These are phyloP conservation scores for Baccha elongata DNA, from an alignment of 2,888 invertebrate genomes.

Conservation along the genomic window DNA sequence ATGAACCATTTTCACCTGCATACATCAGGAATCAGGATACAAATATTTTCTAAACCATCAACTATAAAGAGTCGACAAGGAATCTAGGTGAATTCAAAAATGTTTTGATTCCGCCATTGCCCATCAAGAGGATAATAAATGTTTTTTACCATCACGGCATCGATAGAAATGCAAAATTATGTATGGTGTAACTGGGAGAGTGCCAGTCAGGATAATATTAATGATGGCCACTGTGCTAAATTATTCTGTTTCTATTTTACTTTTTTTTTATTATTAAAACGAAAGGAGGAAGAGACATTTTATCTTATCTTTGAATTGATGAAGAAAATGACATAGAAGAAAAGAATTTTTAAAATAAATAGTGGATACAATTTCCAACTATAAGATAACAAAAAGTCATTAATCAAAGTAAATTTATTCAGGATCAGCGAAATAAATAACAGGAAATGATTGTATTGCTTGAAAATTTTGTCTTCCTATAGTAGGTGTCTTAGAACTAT, in stretches of 20 bases:
- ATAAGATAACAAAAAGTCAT: constrained; percentile 12
- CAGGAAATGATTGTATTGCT: not conserved
- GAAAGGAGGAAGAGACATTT: not conserved
- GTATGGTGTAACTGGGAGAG: not conserved
- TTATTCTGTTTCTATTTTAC: constrained; percentile 34
- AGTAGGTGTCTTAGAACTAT: no score
- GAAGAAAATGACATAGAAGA: constrained; percentile 24
- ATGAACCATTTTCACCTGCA: constrained; percentile 4
- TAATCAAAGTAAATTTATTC: constrained; percentile 25
- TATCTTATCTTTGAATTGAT: constrained; percentile 58
- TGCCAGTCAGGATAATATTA: constrained; percentile 37
- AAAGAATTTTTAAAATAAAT: constrained; percentile 17
- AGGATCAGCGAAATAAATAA: not conserved
- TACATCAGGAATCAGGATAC: not conserved
- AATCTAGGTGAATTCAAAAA: constrained; percentile 56
- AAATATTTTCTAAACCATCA: constrained; percentile 14
- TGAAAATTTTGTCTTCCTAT: no score
- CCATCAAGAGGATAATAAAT: constrained; percentile 61
- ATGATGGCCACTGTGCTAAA: constrained; percentile 41
- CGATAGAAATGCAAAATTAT: constrained; percentile 31
- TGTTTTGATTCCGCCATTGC: constrained; percentile 48
- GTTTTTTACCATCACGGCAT: not conserved
- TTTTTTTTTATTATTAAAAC: not conserved
- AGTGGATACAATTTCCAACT: constrained; percentile 11
- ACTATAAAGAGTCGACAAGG: not conserved